Evolutionary conservation across 2,888 invertebrate species (phyloP), one percentile per base, ranked within the genome.

Genomic region (Aphrophora alni): DNA sequence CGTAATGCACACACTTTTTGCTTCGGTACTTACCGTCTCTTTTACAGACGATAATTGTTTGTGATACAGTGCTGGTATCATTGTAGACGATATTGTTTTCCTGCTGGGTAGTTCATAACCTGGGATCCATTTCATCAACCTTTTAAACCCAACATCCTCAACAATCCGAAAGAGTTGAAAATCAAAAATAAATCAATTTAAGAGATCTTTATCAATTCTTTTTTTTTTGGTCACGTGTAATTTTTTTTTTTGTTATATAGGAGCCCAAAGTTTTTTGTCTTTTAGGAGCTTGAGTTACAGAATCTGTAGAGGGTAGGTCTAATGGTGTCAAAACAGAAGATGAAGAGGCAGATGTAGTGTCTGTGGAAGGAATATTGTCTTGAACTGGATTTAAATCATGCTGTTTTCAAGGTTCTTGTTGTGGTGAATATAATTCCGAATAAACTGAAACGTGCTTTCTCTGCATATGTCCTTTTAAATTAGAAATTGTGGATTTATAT

Each of bases 1-100:
- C 4, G 75, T 75, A 10, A 75, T 33, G 25, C 75, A 75, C 4
- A 75, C 38, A 38, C 38, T 38, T 33, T 27, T 17, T 38, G 38
- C 75, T 69, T 69, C 69, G 2, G 2, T 2, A 69, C 10, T 21
- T 21, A 69, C 69, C 10, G n/a, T 68, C n/a, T 68, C 68, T 68
- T 68, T 68, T 21, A 68, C 24, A 21, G 24, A 68, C 24, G 68
- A 68, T 68, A 21, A n/a, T 10, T 68, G 68, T 68, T 68, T 68
- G 68, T 68, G 68, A 68, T 68, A 68, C n/a, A 68, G 24, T 21
- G 68, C 68, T 68, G 68, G 68, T 68, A 68, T 68, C 68, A 68
- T 68, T 21, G 27, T 26, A 2, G 14, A 69, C 10, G 69, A 69
- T 10, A 69, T 69, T 10, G 69, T 69, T 69, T 69, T 69, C 27